phyloP scores from a whole-genome alignment of 2,888 invertebrate genomes.

The Noctuana brunneofusca region DNA sequence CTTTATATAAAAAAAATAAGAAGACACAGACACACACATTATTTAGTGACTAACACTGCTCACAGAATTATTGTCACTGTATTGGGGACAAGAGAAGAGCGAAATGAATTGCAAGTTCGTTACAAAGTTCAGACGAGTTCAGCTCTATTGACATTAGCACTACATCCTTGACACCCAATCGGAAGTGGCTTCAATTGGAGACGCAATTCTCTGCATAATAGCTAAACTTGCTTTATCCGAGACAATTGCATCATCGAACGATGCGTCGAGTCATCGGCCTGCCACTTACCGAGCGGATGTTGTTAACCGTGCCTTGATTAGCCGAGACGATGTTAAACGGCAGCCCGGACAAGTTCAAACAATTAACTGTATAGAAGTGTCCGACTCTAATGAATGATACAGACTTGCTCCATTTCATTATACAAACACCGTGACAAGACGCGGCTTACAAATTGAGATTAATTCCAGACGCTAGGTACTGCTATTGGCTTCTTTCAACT shows the following conservation, averaged over 20 bases:
- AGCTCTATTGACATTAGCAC: conserved; percentile 58
- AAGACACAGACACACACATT: too few relatives aligned
- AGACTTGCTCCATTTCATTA: conserved; percentile 76
- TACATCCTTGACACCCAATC: conserved; percentile 76
- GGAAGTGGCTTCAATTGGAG: conserved; percentile 69
- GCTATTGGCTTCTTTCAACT: conserved; percentile 32
- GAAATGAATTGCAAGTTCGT: conserved; percentile 22
- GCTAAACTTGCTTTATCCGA: conserved; percentile 47
- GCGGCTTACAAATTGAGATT: conserved; percentile 78
- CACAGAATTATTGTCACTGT: too few relatives aligned
- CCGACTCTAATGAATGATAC: conserved; percentile 81
- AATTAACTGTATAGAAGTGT: conserved; percentile 82
- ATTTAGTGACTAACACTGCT: too few relatives aligned
- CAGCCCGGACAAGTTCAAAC: conserved; percentile 78
- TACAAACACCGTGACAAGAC: conserved; percentile 79
- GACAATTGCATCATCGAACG: conserved; percentile 76
- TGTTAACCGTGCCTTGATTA: conserved; percentile 80
- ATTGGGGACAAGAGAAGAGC: conserved; percentile 2
- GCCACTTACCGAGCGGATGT: conserved; percentile 76
- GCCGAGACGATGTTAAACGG: conserved; percentile 78
- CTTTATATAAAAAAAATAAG: too few relatives aligned
- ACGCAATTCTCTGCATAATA: conserved; percentile 59
- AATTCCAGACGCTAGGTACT: conserved; percentile 67
- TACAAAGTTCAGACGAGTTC: conserved; percentile 37
- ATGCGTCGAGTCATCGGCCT: conserved; percentile 75